Evolutionary conservation across 2,888 invertebrate species (phyloP).

Genomic region (Unio pictorum): DNA sequence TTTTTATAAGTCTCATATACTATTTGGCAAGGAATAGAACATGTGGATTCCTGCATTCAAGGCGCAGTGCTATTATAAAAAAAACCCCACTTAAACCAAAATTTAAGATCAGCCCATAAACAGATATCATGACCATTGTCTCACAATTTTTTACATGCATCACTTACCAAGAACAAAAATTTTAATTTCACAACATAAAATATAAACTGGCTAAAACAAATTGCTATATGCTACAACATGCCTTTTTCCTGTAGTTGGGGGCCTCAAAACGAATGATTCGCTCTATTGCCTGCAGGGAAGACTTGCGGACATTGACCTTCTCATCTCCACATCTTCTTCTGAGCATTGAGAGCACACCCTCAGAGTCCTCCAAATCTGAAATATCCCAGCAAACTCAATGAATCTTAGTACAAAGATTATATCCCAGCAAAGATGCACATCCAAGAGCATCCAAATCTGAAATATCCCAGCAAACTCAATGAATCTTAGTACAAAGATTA

Average conservation of each 20-base stretch:
- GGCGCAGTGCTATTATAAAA: too few species aligned
- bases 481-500: too few species aligned
- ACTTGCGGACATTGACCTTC: conserved; percentile 75
- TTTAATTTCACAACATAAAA: background rate
- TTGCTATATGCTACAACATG: background rate
- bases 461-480: background rate
- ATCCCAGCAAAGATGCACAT: too few species aligned
- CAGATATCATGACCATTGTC: background rate
- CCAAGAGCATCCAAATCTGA: conserved; percentile 45
- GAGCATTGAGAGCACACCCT: conserved; percentile 71
- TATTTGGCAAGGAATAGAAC: too few species aligned
- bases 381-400: background rate
- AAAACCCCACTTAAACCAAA: too few species aligned
- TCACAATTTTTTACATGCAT: too few species aligned
- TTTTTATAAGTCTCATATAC: too few species aligned
- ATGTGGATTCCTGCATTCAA: too few species aligned
- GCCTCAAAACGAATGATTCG: conserved; percentile 67
- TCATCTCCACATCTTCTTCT: conserved; percentile 73
- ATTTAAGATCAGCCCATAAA: background rate
- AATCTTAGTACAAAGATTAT: too few species aligned
- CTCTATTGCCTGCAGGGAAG: conserved; percentile 72
- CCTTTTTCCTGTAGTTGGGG: conserved; percentile 49
- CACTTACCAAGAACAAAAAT: background rate
- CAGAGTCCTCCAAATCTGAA: conserved; percentile 59
- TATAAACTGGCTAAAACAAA: background rate